A percentile compares a stretch with the other conserved stretches of the same genome.
phyloP scores from a whole-genome alignment of 2,888 invertebrate species.

The Nasonia oneida region DNA sequence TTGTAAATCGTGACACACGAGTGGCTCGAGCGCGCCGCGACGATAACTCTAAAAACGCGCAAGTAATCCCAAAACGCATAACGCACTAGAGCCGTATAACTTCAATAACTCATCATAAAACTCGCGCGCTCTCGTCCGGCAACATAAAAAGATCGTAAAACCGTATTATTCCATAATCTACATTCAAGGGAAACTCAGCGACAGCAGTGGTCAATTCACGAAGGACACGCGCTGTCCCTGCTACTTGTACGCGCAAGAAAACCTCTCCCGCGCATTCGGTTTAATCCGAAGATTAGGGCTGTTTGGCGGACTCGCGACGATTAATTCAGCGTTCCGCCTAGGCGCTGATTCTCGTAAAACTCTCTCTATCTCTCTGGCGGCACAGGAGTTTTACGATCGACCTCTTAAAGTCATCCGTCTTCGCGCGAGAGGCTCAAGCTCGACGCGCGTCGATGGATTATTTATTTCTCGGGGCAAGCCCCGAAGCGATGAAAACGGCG shows the following conservation, averaged over 20 bases:
- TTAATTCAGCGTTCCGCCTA: constrained; percentile 35
- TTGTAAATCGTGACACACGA: neutral
- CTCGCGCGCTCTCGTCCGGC: neutral
- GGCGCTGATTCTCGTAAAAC: constrained; percentile 49
- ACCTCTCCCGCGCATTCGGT: neutral
- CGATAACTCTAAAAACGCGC: neutral
- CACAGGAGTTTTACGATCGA: constrained; percentile 50
- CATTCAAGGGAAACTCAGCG: neutral
- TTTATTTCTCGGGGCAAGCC: constrained; percentile 43
- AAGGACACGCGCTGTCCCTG: neutral
- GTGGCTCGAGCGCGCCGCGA: neutral
- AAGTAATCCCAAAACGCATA: neutral
- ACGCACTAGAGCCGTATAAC: neutral
- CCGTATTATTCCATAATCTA: neutral
- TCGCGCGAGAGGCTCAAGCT: neutral
- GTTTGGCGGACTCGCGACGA: constrained; percentile 6
- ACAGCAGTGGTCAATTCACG: neutral
- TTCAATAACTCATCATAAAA: neutral
- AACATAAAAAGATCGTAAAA: constrained; percentile 7
- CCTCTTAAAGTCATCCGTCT: constrained; percentile 54
- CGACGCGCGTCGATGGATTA: constrained; percentile 53
- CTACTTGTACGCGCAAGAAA: neutral
- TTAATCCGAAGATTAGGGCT: constrained; percentile 42
- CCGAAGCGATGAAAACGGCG: constrained; percentile 29
- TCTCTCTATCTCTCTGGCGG: constrained; percentile 5